Evolutionary conservation across 2,113 vertebrate genomes (phyloP).

Genomic region (Hippocampus barbouri): DNA sequence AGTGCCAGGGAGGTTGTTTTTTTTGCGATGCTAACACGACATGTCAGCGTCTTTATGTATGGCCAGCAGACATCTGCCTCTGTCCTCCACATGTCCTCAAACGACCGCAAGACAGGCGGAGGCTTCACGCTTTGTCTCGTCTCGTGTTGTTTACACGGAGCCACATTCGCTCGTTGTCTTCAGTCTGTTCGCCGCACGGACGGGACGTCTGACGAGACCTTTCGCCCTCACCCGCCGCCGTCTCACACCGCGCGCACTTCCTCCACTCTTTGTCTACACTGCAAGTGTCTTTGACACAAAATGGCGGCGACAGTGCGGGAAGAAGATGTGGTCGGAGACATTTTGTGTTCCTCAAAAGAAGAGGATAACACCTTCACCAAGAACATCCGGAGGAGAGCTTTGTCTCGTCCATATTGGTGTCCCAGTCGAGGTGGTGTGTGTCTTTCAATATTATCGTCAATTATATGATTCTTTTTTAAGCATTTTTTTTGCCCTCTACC

Average conservation of each 20-base stretch:
- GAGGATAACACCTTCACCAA: background rate
- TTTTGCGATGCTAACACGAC: background rate
- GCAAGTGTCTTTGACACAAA: background rate
- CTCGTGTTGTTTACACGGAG: background rate
- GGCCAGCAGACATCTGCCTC: constrained; percentile 8
- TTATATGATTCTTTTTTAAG: no score
- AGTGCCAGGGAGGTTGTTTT: background rate
- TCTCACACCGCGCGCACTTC: constrained; percentile 3
- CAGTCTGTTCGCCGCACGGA: background rate
- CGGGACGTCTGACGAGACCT: background rate
- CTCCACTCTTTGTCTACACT: background rate
- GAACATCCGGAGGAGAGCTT: background rate
- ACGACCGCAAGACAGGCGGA: background rate
- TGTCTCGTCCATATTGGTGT: background rate
- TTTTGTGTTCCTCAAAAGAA: constrained; percentile 3
- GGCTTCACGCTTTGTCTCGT: constrained; percentile 3
- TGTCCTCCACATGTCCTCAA: constrained; percentile 3
- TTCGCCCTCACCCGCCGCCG: background rate
- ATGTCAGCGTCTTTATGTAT: constrained; percentile 3
- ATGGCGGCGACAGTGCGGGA: background rate
- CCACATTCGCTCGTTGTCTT: constrained; percentile 3
- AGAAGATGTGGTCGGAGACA: background rate
- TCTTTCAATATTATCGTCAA: background rate
- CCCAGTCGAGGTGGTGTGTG: background rate
- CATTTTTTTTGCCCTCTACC: background rate